A percentile compares a stretch with the other conserved stretches of the same genome.
Evolutionary conservation across 2,113 vertebrate species (phyloP).

Genomic region (Daubentonia madagascariensis): DNA sequence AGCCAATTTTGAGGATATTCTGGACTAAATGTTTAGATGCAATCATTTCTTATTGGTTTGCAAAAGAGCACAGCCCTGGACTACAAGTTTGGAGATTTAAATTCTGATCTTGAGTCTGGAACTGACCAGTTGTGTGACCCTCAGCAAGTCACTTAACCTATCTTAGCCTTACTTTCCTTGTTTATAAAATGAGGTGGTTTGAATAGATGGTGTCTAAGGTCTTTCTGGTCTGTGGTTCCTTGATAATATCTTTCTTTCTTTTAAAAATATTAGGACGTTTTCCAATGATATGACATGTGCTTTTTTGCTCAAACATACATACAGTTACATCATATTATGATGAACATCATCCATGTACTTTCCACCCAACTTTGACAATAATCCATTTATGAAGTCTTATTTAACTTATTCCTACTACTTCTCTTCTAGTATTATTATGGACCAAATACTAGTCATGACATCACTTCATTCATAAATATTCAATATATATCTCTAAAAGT

Average conservation of each 20-base stretch:
- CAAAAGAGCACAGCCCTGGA: not conserved
- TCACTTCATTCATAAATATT: not conserved
- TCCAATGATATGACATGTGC: not conserved
- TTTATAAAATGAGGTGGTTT: not conserved
- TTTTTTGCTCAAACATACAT: not conserved
- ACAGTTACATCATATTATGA: not conserved
- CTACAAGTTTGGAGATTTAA: not conserved
- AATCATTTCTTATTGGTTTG: not conserved
- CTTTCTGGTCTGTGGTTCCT: not conserved
- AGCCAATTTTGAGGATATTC: slow-evolving; percentile 29
- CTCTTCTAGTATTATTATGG: not conserved
- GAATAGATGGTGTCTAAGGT: not conserved
- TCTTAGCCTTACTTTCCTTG: slow-evolving; percentile 52
- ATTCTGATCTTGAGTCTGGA: slow-evolving; percentile 4
- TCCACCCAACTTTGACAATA: not conserved
- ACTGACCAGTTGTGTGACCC: not conserved
- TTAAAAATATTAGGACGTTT: not conserved
- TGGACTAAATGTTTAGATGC: not conserved
- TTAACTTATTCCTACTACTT: not conserved
- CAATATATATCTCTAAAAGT: not conserved
- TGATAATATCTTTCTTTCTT: not conserved
- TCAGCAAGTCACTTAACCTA: slow-evolving; percentile 32
- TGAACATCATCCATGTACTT: not conserved
- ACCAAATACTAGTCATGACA: not conserved
- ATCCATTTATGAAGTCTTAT: not conserved